Conservation (phyloP, 1,140 invertebrate genomes). For the Sitobion miscanthi region DNA sequence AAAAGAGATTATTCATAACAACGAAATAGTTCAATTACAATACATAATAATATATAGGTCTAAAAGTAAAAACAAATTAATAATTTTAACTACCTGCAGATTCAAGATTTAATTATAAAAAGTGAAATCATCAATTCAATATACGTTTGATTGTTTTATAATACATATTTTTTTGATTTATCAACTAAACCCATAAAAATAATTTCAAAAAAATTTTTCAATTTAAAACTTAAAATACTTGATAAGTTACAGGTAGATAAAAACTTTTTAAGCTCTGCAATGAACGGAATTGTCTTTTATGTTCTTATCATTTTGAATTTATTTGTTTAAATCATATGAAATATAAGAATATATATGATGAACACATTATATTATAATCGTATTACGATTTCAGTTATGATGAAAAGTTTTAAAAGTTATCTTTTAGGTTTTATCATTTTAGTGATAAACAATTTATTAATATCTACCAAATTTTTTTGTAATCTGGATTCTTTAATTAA, state of each 20-base stretch:
- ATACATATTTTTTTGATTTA: not conserved
- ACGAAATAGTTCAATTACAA: no score
- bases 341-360: not conserved
- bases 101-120: not conserved
- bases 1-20: not conserved
- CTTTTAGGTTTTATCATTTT: no score
- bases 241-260: not conserved
- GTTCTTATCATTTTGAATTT: not conserved
- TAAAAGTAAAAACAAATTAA: not conserved
- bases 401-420: no score
- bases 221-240: not conserved
- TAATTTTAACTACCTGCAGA: not conserved
- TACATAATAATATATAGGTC: not conserved
- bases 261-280: not conserved
- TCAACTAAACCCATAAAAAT: not conserved
- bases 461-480: no score
- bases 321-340: not conserved
- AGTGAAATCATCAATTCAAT: not conserved
- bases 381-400: not conserved
- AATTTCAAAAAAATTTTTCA: not conserved
- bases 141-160: not conserved
- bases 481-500: no score
- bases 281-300: not conserved
- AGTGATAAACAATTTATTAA: no score
- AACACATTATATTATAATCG: not conserved